Conservation (phyloP, 2,888 invertebrate genomes). For the Pristionchus exspectatus region DNA sequence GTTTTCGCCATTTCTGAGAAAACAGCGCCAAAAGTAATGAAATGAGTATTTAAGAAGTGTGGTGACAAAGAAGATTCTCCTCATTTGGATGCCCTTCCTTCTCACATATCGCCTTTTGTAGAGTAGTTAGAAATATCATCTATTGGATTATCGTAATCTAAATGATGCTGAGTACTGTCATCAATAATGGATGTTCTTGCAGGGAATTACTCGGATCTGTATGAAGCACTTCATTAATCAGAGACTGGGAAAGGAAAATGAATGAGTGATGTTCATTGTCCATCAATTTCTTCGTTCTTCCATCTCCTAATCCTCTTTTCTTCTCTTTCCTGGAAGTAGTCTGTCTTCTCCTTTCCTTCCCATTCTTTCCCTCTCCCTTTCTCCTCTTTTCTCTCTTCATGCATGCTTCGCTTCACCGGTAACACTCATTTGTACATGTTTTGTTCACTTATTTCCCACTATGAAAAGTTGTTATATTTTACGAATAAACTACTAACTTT, state of each 20-base stretch:
- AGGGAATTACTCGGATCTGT: neutral
- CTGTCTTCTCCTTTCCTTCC: constrained; percentile 10
- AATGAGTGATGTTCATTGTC: neutral
- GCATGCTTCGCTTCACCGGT: constrained; percentile 36
- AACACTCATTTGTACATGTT: constrained; percentile 19
- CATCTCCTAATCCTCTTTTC: neutral
- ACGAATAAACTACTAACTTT: constrained; percentile 13
- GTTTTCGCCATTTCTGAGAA: neutral
- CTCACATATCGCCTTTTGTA: neutral
- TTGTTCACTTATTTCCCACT: neutral
- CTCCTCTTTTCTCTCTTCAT: neutral
- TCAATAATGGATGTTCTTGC: neutral
- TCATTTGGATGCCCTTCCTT: neutral
- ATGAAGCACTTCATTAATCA: neutral
- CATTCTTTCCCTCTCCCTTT: neutral
- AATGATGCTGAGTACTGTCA: neutral
- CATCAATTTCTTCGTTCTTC: neutral
- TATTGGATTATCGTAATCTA: neutral
- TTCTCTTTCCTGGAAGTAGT: constrained; percentile 28
- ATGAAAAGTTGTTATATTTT: constrained; percentile 9
- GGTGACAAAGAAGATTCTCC: neutral
- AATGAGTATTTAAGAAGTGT: neutral
- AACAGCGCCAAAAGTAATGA: neutral
- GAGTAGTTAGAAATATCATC: neutral
- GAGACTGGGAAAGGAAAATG: neutral